phyloP scores from a whole-genome alignment of 2,888 invertebrate genomes.

The Phasia obesa region DNA sequence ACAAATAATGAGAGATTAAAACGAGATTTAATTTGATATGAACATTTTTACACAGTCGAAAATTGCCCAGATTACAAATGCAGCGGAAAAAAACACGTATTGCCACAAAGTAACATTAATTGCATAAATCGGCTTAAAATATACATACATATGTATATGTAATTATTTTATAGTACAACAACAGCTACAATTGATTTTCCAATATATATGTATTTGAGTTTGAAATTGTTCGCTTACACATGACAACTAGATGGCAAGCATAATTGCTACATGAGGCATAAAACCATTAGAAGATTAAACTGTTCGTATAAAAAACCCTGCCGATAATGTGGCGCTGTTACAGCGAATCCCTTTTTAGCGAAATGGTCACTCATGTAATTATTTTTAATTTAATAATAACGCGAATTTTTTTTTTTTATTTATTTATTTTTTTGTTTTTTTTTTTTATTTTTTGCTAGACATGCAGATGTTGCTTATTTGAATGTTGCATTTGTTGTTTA shows the following conservation, averaged over 20 bases:
- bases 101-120: conserved; percentile 75
- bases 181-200: conserved; percentile 34
- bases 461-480: conserved; percentile 35
- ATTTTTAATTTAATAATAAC: conserved; percentile 26
- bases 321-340: too few species aligned
- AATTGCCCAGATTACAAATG: conserved; percentile 36
- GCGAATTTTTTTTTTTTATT: too few species aligned
- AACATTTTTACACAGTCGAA: conserved; percentile 27
- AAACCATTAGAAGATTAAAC: conserved; percentile 54
- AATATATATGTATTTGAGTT: conserved; percentile 12
- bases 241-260: conserved; percentile 8
- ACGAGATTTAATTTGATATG: conserved; percentile 54
- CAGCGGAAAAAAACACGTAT: conserved; percentile 63
- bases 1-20: conserved; percentile 56
- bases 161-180: conserved; percentile 44
- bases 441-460: conserved; percentile 8
- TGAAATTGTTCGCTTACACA: conserved; percentile 13
- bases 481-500: not conserved
- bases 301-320: not conserved
- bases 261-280: conserved; percentile 40
- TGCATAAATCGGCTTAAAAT: conserved; percentile 79
- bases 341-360: conserved; percentile 26
- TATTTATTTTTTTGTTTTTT: not conserved
- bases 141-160: too few species aligned
- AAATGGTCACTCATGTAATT: conserved; percentile 30